Percentiles rank a stretch among this genome's conserved stretches.
These are phyloP conservation scores for Neosilurus hyrtlii DNA, from an alignment of 2,797 vertebrate genomes.

Conservation along the genomic window DNA sequence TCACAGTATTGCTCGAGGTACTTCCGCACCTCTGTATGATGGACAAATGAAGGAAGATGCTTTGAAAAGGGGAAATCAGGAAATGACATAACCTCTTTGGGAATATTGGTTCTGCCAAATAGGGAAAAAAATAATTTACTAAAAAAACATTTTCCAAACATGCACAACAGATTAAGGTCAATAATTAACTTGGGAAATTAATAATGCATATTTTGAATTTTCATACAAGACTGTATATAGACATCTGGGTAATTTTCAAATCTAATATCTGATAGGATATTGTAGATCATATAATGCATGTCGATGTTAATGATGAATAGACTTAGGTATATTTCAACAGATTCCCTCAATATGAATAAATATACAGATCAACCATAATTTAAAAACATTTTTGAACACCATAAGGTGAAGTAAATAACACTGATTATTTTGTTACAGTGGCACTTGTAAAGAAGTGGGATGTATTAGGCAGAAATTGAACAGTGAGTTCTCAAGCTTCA, in stretches of 20 bases:
- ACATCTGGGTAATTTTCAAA: not conserved
- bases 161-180: not conserved
- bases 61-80: conserved; percentile 68
- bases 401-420: no score
- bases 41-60: conserved; percentile 66
- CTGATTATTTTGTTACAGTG: no score
- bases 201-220: not conserved
- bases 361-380: not conserved
- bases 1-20: conserved; percentile 69
- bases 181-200: not conserved
- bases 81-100: conserved; percentile 72
- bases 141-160: not conserved
- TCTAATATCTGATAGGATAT: not conserved
- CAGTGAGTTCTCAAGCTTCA: no score
- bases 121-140: not conserved
- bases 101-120: conserved; percentile 68
- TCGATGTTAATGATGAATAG: not conserved
- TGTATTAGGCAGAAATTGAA: no score
- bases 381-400: no score
- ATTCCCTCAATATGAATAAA: not conserved
- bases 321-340: not conserved
- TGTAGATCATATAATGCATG: not conserved
- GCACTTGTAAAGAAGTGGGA: no score
- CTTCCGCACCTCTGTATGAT: conserved; percentile 65
- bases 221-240: not conserved